Conservation (phyloP, 2,797 vertebrate genomes). For the Numenius phaeopus region DNA sequence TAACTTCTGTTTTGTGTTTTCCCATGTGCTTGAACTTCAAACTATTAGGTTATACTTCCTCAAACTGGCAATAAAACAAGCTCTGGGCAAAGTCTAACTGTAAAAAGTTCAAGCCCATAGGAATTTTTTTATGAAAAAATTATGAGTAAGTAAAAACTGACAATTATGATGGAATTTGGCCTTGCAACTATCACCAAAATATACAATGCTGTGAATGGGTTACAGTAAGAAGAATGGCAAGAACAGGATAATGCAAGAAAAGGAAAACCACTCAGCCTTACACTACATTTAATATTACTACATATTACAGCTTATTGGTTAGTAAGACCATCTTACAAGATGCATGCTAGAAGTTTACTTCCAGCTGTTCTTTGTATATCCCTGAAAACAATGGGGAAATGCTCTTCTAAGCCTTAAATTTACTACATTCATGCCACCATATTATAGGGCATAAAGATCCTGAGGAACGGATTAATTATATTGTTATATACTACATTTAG, state of each 20-base stretch:
- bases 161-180: neutral
- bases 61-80: neutral
- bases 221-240: neutral
- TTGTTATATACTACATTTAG: neutral
- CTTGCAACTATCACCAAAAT: neutral
- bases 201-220: neutral
- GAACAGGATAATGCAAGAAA: neutral
- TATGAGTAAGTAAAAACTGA: neutral
- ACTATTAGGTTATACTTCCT: neutral
- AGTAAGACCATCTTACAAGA: neutral
- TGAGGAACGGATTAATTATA: neutral
- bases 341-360: neutral
- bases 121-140: neutral
- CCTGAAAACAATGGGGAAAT: neutral
- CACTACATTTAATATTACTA: neutral
- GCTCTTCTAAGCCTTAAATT: neutral
- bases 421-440: neutral
- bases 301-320: neutral
- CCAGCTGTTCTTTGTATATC: neutral
- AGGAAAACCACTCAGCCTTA: neutral
- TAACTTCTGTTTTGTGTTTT: neutral
- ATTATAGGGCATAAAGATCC: neutral
- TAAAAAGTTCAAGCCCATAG: neutral
- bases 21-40: neutral
- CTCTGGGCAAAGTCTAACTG: neutral